Percentiles rank a stretch among this genome's conserved stretches.
These are phyloP conservation scores for Conchocele bisecta DNA, from an alignment of 2,888 invertebrate species.

Conservation along the genomic window DNA sequence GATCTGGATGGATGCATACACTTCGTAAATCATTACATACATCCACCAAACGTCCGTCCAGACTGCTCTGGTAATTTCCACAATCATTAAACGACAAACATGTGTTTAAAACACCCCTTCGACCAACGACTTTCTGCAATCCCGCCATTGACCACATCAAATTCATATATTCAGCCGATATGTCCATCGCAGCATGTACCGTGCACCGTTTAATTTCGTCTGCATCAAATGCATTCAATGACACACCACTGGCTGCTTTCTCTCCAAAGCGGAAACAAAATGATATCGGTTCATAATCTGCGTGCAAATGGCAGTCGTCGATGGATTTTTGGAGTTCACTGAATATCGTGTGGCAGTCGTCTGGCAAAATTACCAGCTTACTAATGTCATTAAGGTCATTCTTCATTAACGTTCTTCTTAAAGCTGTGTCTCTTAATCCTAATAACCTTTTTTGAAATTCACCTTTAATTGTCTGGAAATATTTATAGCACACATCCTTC, in stretches of 20 bases:
- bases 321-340: slow-evolving; percentile 18
- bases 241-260: slow-evolving; percentile 26
- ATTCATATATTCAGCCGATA: slow-evolving; percentile 26
- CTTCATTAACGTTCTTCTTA: slow-evolving; percentile 32
- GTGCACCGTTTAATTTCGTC: slow-evolving; percentile 9
- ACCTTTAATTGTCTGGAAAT: not conserved
- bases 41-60: slow-evolving; percentile 27
- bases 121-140: slow-evolving; percentile 24
- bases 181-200: slow-evolving; percentile 37
- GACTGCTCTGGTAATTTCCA: slow-evolving; percentile 17
- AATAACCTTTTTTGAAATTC: slow-evolving; percentile 14
- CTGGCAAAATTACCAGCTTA: slow-evolving; percentile 38
- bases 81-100: slow-evolving; percentile 36
- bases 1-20: slow-evolving; percentile 11
- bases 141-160: slow-evolving; percentile 40
- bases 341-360: slow-evolving; percentile 29
- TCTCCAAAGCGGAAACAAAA: slow-evolving; percentile 56
- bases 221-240: slow-evolving; percentile 14
- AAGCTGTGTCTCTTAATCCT: not conserved
- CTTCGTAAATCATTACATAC: slow-evolving; percentile 14
- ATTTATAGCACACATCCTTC: not conserved
- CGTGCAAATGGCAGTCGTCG: not conserved
- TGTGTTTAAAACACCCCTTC: slow-evolving; percentile 28
- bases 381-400: slow-evolving; percentile 32
- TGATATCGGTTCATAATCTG: slow-evolving; percentile 12